These are phyloP conservation scores for Empidonax alnorum DNA, from an alignment of 2,113 vertebrate genomes.

Conservation along the genomic window DNA sequence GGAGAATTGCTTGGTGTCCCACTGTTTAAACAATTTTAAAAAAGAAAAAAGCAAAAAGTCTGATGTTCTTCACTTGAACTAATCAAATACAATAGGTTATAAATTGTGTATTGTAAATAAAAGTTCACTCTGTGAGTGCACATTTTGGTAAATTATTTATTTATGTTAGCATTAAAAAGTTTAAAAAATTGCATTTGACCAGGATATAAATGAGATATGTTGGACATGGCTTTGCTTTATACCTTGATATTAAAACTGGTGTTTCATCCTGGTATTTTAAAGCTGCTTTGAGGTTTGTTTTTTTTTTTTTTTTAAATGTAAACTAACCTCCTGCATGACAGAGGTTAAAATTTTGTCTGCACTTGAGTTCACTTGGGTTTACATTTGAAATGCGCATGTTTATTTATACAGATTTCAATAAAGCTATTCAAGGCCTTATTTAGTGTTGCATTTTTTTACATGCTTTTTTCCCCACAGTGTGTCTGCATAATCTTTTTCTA, in stretches of 20 bases:
- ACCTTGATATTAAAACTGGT: constrained; percentile 86
- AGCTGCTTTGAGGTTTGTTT: constrained; percentile 74
- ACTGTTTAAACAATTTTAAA: constrained; percentile 56
- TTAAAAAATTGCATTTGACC: constrained; percentile 89
- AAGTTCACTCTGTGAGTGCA: constrained; percentile 99
- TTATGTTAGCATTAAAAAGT: constrained; percentile 97
- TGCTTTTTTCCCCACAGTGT: constrained; percentile 27
- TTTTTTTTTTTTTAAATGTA: constrained; percentile 79
- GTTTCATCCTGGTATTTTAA: constrained; percentile 89
- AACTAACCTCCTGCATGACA: constrained; percentile 94
- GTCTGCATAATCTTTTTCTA: not conserved
- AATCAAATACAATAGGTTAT: constrained; percentile 93
- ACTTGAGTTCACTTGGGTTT: constrained; percentile 99
- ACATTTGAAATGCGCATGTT: constrained; percentile 99
- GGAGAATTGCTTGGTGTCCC: constrained; percentile 79
- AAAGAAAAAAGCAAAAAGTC: constrained; percentile 76
- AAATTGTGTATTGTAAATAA: constrained; percentile 98
- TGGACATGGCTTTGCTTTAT: constrained; percentile 82
- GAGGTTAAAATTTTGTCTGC: constrained; percentile 94
- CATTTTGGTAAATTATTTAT: constrained; percentile 99
- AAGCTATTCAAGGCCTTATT: constrained; percentile 94
- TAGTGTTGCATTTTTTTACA: constrained; percentile 72
- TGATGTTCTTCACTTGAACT: constrained; percentile 86
- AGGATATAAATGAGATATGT: constrained; percentile 83
- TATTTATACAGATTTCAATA: constrained; percentile 99